Percentiles rank a stretch among this genome's conserved stretches.
phyloP scores from a whole-genome alignment of 92 coral and sea anemone species.

The Virgularia gustaviana region DNA sequence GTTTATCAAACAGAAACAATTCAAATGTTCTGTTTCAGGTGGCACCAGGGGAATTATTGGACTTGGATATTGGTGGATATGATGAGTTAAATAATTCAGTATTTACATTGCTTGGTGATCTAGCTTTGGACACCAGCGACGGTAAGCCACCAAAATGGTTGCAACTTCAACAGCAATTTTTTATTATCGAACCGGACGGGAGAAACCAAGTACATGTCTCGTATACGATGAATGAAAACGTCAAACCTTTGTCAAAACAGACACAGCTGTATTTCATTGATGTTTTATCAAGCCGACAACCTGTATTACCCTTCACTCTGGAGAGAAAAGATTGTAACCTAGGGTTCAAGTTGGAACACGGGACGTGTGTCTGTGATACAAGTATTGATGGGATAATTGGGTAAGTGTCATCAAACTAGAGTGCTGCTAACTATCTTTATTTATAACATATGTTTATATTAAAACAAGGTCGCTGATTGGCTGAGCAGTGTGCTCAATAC shows the following conservation, averaged over 20 bases:
- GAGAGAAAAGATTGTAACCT: conserved; percentile 53
- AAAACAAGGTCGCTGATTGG: too few relatives aligned
- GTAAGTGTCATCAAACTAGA: conserved; percentile 20
- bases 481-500: too few relatives aligned
- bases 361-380: conserved; percentile 64
- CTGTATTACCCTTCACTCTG: neutral
- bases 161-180: neutral
- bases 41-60: conserved; percentile 71
- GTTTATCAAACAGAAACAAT: conserved; percentile 2
- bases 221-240: neutral
- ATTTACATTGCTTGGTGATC: conserved; percentile 54
- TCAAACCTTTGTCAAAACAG: neutral
- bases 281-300: neutral
- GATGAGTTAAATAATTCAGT: conserved; percentile 75
- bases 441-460: neutral
- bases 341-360: conserved; percentile 61
- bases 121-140: neutral
- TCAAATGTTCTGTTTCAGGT: conserved; percentile 44
- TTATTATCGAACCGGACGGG: neutral
- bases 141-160: neutral
- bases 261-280: conserved; percentile 5
- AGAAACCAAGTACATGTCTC: neutral
- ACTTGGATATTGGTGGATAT: conserved; percentile 56
- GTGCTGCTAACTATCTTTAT: neutral
- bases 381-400: conserved; percentile 46